Evolutionary conservation across 2,113 vertebrate genomes (phyloP).

Genomic region (Gopherus flavomarginatus): DNA sequence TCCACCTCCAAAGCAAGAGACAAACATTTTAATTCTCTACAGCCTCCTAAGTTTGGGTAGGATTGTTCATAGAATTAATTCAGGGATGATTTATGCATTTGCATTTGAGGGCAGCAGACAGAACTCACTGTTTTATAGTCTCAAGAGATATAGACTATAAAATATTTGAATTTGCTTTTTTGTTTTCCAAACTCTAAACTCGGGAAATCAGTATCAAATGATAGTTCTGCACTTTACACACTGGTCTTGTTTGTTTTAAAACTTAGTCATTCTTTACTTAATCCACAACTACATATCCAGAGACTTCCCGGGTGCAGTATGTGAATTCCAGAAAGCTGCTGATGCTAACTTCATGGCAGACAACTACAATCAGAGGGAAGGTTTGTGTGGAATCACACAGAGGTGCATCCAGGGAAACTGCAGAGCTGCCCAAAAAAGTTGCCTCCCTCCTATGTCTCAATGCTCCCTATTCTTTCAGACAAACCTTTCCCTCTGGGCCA

Average conservation of each 20-base stretch:
- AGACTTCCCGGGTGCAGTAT: neutral
- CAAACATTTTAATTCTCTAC: neutral
- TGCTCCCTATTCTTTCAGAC: neutral
- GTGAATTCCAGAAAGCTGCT: neutral
- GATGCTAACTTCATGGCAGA: neutral
- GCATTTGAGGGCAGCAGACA: slow-evolving; percentile 2
- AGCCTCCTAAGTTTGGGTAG: neutral
- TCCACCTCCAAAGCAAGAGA: neutral
- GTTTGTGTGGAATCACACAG: neutral
- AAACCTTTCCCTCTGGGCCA: neutral
- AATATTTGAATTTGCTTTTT: neutral
- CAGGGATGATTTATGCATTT: neutral
- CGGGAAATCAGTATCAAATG: neutral
- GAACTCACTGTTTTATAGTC: neutral
- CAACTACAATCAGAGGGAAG: neutral
- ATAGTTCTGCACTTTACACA: neutral
- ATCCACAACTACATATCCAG: neutral
- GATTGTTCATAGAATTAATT: slow-evolving; percentile 17
- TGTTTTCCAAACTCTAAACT: neutral
- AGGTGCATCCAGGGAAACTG: neutral
- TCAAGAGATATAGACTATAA: neutral
- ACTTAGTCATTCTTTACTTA: neutral
- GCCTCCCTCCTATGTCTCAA: neutral
- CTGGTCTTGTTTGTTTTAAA: neutral
- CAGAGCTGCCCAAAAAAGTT: neutral